phyloP scores from a whole-genome alignment of 1,140 invertebrate species.

The Achroia grisella region DNA sequence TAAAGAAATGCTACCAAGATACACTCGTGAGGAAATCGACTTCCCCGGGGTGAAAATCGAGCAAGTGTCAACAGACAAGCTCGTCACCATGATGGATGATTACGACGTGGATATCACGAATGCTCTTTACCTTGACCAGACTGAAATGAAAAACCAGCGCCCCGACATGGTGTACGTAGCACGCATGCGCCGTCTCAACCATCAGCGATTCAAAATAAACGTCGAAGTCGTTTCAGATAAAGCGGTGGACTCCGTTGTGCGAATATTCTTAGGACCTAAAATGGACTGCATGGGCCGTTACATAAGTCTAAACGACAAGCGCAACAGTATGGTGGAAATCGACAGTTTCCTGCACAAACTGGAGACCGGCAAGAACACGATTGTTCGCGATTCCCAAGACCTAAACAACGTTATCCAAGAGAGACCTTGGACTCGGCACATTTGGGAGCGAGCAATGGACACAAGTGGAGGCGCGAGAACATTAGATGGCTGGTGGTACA shows the following conservation, averaged over 20 bases:
- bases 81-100: slow-evolving; percentile 83
- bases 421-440: slow-evolving; percentile 44
- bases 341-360: slow-evolving; percentile 80
- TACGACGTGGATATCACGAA: slow-evolving; percentile 80
- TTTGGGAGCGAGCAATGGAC: slow-evolving; percentile 60
- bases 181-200: slow-evolving; percentile 70
- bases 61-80: slow-evolving; percentile 75
- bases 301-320: slow-evolving; percentile 73
- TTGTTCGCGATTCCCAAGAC: slow-evolving; percentile 63
- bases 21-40: slow-evolving; percentile 75
- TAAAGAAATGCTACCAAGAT: slow-evolving; percentile 72
- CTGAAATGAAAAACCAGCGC: slow-evolving; percentile 56
- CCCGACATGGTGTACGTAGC: slow-evolving; percentile 60
- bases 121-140: slow-evolving; percentile 66
- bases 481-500: slow-evolving; percentile 69
- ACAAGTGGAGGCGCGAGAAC: slow-evolving; percentile 41
- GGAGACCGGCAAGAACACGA: slow-evolving; percentile 77
- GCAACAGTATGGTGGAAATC: slow-evolving; percentile 77
- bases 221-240: slow-evolving; percentile 76
- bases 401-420: slow-evolving; percentile 54
- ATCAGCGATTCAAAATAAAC: slow-evolving; percentile 75
- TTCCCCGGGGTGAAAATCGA: slow-evolving; percentile 78
- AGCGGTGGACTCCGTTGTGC: slow-evolving; percentile 69
- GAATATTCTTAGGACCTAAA: slow-evolving; percentile 77
- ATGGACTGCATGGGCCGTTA: slow-evolving; percentile 72